phyloP scores from a whole-genome alignment of 2,113 vertebrate genomes.

The Rhegmatorhina hoffmannsi region DNA sequence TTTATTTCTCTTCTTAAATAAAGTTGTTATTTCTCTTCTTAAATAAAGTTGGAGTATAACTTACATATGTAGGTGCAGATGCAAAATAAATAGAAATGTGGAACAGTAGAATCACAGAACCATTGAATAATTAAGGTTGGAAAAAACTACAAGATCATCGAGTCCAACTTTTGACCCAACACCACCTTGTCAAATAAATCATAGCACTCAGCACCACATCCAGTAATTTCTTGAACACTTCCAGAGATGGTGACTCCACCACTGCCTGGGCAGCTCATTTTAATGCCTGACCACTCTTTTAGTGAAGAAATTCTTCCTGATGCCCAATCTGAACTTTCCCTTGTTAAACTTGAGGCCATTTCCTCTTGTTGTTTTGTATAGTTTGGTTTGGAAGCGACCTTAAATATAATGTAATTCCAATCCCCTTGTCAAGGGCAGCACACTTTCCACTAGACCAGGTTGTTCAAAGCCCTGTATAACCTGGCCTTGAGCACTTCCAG shows the following conservation, averaged over 20 bases:
- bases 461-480: background rate
- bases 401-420: background rate
- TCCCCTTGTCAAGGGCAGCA: background rate
- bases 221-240: background rate
- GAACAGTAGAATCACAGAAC: background rate
- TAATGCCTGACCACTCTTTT: background rate
- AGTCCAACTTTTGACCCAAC: background rate
- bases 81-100: background rate
- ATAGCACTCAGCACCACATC: no score
- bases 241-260: background rate
- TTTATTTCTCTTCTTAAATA: background rate
- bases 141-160: rapidly evolving
- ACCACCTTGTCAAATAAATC: background rate
- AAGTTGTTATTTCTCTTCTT: background rate
- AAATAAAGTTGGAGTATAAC: background rate
- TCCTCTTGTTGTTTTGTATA: background rate
- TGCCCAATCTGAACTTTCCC: background rate
- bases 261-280: background rate
- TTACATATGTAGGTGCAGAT: rapidly evolving
- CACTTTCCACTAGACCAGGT: background rate
- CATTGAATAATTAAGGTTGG: background rate
- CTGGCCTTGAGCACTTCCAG: background rate
- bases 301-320: background rate
- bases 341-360: background rate
- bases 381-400: background rate